Evolutionary conservation across 2,888 invertebrate genomes (phyloP).

Genomic region (Pinctada fucata): DNA sequence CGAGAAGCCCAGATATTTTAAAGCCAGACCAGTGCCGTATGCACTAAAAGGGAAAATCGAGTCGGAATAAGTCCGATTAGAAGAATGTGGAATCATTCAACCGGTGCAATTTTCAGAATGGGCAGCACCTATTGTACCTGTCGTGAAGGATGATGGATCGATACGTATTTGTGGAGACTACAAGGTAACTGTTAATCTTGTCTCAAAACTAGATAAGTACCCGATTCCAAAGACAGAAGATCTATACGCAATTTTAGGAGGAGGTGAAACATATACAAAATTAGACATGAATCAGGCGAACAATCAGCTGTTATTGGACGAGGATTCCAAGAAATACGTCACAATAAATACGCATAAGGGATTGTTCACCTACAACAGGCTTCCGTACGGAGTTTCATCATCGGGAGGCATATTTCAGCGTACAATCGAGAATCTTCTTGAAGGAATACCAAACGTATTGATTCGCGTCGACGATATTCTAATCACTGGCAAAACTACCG

Average conservation of each 20-base stretch:
- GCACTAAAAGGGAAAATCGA: slow-evolving; percentile 23
- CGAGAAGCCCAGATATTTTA: slow-evolving; percentile 19
- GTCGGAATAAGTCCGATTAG: slow-evolving; percentile 23
- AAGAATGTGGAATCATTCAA: slow-evolving; percentile 13
- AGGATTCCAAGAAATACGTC: slow-evolving; percentile 36
- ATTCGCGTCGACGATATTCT: no score
- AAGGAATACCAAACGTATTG: no score
- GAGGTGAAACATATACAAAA: slow-evolving; percentile 33
- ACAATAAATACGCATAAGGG: slow-evolving; percentile 56
- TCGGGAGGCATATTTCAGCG: slow-evolving; percentile 53
- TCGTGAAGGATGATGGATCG: slow-evolving; percentile 10
- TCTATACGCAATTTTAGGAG: no score
- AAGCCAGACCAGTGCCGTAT: slow-evolving; percentile 24
- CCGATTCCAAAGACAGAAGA: slow-evolving; percentile 32
- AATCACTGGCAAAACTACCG: no score
- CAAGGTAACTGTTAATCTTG: slow-evolving; percentile 29
- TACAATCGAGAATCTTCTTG: no score
- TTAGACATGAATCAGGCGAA: slow-evolving; percentile 14
- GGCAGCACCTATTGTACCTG: no score
- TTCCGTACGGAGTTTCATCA: no score
- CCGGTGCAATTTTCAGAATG: slow-evolving; percentile 34
- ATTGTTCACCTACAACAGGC: slow-evolving; percentile 54
- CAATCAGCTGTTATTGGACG: no score
- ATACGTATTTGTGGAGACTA: slow-evolving; percentile 31
- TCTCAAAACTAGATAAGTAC: slow-evolving; percentile 34